Evolutionary conservation across 2,888 invertebrate genomes (phyloP).

Genomic region (Lasioglossum zephyrum): DNA sequence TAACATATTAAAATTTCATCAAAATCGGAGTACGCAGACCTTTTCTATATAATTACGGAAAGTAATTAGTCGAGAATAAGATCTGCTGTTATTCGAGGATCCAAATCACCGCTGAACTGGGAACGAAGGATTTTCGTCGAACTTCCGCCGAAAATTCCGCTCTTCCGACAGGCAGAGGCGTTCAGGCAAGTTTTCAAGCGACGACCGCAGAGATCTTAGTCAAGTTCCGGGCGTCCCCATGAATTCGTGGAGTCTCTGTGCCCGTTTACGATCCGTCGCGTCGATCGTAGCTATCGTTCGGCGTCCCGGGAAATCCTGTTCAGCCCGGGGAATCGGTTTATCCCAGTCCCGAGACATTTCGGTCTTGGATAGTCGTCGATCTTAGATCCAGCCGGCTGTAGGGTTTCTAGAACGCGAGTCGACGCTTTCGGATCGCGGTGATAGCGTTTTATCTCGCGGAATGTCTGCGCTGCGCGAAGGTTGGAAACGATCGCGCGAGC

Average conservation of each 20-base stretch:
- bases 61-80: too few species aligned
- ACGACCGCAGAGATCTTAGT: neutral
- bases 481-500: slow-evolving; percentile 7
- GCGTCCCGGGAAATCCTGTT: slow-evolving; percentile 24
- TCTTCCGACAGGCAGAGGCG: neutral
- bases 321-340: slow-evolving; percentile 32
- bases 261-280: slow-evolving; percentile 26
- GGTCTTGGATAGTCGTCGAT: neutral
- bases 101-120: neutral
- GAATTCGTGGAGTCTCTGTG: neutral
- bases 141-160: too few species aligned
- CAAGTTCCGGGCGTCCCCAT: neutral
- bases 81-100: neutral
- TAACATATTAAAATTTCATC: too few species aligned
- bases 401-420: slow-evolving; percentile 14
- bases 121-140: neutral
- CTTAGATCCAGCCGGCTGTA: neutral
- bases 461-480: slow-evolving; percentile 16
- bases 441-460: slow-evolving; percentile 36
- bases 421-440: slow-evolving; percentile 33
- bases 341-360: slow-evolving; percentile 13
- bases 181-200: neutral
- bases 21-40: too few species aligned
- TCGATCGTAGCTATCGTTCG: slow-evolving; percentile 15
- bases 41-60: too few species aligned